These are phyloP conservation scores for Dione juno DNA, from an alignment of 2,888 invertebrate species.

Conservation along the genomic window DNA sequence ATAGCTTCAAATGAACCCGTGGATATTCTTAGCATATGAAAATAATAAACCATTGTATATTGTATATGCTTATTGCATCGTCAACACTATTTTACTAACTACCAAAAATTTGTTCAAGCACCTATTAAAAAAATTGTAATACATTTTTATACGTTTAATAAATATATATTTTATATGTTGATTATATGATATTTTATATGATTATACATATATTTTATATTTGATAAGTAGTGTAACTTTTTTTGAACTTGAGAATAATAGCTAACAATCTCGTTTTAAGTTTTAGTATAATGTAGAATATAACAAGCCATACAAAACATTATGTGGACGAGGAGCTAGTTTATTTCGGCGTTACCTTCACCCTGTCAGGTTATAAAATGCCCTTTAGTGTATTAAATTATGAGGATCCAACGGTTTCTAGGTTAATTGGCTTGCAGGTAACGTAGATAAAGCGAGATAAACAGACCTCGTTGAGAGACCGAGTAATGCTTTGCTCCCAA, in stretches of 20 bases:
- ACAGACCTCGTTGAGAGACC: conserved; percentile 39
- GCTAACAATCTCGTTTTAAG: neutral
- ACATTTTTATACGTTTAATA: no score
- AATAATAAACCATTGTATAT: no score
- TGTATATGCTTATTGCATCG: no score
- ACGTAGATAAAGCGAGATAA: conserved; percentile 43
- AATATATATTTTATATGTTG: no score
- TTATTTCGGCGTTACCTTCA: conserved; percentile 56
- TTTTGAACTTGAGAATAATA: neutral
- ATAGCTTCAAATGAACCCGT: no score
- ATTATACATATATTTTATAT: no score
- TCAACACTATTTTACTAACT: no score
- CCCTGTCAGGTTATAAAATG: conserved; percentile 54
- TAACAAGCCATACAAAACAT: conserved; percentile 27
- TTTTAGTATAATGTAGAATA: conserved; percentile 13
- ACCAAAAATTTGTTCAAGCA: no score
- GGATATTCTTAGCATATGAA: no score
- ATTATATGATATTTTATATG: no score
- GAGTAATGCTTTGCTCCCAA: conserved; percentile 37
- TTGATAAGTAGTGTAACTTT: no score
- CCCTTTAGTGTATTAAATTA: conserved; percentile 60
- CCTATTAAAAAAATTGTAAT: no score
- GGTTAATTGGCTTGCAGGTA: conserved; percentile 57
- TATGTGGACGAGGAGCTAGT: conserved; percentile 39
- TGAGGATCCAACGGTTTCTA: conserved; percentile 56